These are phyloP conservation scores for Arvicanthis niloticus DNA, from an alignment of 2,113 vertebrate genomes.

Conservation along the genomic window DNA sequence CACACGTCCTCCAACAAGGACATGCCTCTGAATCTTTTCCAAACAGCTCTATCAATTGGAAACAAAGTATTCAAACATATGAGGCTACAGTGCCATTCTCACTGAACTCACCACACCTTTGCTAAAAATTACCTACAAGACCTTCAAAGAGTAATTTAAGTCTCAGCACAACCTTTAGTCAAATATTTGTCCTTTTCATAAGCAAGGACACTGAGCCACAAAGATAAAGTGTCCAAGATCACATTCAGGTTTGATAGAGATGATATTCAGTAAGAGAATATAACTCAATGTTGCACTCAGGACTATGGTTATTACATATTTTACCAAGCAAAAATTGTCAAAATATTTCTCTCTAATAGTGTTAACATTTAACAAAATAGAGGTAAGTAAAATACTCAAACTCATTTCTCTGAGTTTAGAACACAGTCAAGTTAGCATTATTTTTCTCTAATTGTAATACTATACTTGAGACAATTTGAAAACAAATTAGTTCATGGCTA, in stretches of 20 bases:
- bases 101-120: background rate
- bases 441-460: background rate
- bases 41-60: background rate
- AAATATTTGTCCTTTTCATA: background rate
- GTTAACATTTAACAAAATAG: constrained; percentile 29
- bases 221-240: background rate
- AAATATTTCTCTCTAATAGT: background rate
- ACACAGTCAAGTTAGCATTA: constrained; percentile 17
- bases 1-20: background rate
- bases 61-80: background rate
- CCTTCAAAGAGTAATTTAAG: background rate
- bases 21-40: background rate
- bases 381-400: background rate
- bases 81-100: background rate
- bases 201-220: background rate
- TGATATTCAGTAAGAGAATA: background rate
- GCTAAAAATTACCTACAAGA: background rate
- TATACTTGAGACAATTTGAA: background rate
- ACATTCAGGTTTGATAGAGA: background rate
- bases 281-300: background rate
- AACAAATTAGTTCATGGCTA: background rate
- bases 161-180: background rate
- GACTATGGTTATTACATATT: background rate
- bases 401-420: constrained; percentile 12
- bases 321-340: background rate